A percentile compares a stretch with the other conserved stretches of the same genome.
phyloP scores from a whole-genome alignment of 2,888 invertebrate genomes.

The Brassicogethes aeneus region DNA sequence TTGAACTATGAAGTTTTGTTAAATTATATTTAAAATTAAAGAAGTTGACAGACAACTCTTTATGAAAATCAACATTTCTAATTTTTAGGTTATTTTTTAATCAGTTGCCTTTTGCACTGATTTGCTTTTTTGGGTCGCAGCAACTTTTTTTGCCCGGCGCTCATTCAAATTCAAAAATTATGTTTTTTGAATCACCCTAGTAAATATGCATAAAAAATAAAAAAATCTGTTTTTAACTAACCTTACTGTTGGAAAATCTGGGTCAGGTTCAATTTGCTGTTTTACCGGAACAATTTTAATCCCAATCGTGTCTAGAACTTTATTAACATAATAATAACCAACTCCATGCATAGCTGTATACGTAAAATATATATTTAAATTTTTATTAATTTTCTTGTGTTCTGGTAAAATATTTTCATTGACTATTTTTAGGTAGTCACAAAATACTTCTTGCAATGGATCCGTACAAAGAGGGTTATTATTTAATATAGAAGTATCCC shows the following conservation, averaged over 20 bases:
- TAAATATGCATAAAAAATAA: too few relatives aligned
- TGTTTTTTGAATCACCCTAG: too few relatives aligned
- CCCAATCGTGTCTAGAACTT: slow-evolving; percentile 65
- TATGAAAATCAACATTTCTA: too few relatives aligned
- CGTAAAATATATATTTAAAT: slow-evolving; percentile 53
- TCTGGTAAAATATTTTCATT: slow-evolving; percentile 45
- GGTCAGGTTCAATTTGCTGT: slow-evolving; percentile 82
- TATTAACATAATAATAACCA: slow-evolving; percentile 67
- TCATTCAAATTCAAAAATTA: too few relatives aligned
- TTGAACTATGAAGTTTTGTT: too few relatives aligned
- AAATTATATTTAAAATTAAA: too few relatives aligned
- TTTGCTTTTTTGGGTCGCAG: too few relatives aligned
- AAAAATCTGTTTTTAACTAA: slow-evolving; percentile 23
- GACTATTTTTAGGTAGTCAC: slow-evolving; percentile 58
- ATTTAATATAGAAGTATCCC: slow-evolving; percentile 59
- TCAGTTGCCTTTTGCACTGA: too few relatives aligned
- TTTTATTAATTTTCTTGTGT: slow-evolving; percentile 46
- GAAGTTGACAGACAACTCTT: too few relatives aligned
- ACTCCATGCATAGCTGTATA: slow-evolving; percentile 99
- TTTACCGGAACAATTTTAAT: slow-evolving; percentile 61
- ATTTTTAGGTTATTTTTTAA: too few relatives aligned
- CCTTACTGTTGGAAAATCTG: slow-evolving; percentile 93
- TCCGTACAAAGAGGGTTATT: slow-evolving; percentile 50
- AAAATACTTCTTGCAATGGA: slow-evolving; percentile 59
- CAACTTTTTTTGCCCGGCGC: too few relatives aligned